Percentiles rank a stretch among this genome's conserved stretches.
These are phyloP conservation scores for Chirona hameri DNA, from an alignment of 2,888 invertebrate species.

Conservation along the genomic window DNA sequence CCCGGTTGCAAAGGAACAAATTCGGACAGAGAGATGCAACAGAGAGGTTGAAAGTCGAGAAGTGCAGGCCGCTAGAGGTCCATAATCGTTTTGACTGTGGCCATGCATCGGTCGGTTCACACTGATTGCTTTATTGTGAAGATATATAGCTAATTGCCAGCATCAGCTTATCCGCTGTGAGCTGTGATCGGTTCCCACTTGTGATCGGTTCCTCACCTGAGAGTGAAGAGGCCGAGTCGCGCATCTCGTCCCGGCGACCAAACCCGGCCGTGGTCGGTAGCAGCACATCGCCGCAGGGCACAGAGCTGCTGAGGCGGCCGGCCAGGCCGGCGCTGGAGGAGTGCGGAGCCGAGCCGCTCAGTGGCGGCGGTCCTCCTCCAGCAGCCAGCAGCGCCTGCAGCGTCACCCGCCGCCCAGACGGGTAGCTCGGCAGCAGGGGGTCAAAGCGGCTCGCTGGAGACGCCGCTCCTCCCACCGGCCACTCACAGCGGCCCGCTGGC, in stretches of 20 bases:
- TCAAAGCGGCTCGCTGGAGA: not conserved
- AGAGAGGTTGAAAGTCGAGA: no score
- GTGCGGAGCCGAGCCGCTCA: not conserved
- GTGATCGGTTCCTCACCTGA: not conserved
- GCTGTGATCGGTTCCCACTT: not conserved
- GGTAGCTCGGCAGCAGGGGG: conserved; percentile 8
- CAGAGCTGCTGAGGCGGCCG: conserved; percentile 1
- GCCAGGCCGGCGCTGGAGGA: not conserved
- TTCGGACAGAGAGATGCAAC: no score
- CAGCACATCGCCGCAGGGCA: not conserved
- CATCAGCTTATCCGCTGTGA: no score
- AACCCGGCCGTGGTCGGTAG: not conserved
- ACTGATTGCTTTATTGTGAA: no score
- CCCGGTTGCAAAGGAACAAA: no score
- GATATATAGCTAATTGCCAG: no score
- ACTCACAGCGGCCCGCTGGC: not conserved
- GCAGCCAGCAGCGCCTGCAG: conserved; percentile 10
- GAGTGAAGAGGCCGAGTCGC: not conserved
- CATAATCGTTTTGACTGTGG: no score
- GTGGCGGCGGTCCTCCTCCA: not conserved
- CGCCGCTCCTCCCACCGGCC: not conserved
- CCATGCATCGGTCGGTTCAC: no score
- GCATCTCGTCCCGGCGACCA: not conserved
- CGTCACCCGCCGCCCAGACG: not conserved
- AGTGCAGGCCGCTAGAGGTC: no score